Evolutionary conservation across 1,140 invertebrate genomes (phyloP).

Genomic region (Drosophila mayri): DNA sequence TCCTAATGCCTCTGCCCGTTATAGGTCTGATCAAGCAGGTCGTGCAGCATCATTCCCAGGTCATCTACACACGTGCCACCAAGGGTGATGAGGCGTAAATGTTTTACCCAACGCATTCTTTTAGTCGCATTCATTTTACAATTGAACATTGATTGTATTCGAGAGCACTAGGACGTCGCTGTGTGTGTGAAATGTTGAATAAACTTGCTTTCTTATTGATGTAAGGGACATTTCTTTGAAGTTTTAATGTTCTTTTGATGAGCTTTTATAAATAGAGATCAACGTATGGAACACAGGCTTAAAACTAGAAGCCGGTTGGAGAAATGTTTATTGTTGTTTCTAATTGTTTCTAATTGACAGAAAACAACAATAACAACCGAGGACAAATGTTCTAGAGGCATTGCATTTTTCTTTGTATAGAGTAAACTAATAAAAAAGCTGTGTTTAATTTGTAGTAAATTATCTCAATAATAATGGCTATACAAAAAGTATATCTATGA

Average conservation of each 20-base stretch:
- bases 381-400: background rate
- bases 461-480: background rate
- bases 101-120: conserved; percentile 53
- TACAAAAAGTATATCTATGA: background rate
- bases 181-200: conserved; percentile 78
- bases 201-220: conserved; percentile 78
- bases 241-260: conserved; percentile 27
- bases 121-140: conserved; percentile 61
- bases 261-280: background rate
- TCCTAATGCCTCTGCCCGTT: conserved; percentile 81
- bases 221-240: conserved; percentile 58
- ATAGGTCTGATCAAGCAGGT: conserved; percentile 97
- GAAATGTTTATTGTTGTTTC: background rate
- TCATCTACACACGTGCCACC: conserved; percentile 98
- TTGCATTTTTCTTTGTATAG: background rate
- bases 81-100: conserved; percentile 93
- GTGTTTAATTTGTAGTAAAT: too few relatives aligned
- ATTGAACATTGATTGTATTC: conserved; percentile 67
- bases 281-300: too few relatives aligned
- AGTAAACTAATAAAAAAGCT: background rate
- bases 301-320: background rate
- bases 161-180: conserved; percentile 54
- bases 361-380: background rate
- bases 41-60: conserved; percentile 98
- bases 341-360: background rate